Evolutionary conservation across 1,140 invertebrate species (phyloP), one percentile per base, ranked within the genome.

Genomic region (Latrodectus geometricus): DNA sequence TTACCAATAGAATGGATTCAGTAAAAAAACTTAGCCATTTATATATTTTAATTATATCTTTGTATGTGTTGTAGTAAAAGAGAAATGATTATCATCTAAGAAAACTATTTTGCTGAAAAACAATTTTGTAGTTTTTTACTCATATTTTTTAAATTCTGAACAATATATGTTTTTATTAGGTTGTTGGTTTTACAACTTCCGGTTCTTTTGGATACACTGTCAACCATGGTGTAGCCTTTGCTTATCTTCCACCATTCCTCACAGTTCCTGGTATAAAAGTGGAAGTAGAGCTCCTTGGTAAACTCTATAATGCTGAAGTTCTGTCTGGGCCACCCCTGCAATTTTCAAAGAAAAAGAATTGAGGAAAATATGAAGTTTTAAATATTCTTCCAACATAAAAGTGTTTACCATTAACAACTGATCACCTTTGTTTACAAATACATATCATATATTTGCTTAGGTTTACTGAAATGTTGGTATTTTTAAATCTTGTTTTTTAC

Each of bases 141-240:
- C 3, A 70, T 11, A 70, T 70, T 70, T 70, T n/a, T 11, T 2
- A 17, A 70, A 70, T n/a, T 70, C 68, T 69, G 8, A n/a, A 79
- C 9, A 49, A 20, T 2, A 48, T 20, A 54, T 81, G n/a, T 65
- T 12, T 65, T 73, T 50, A 0, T 50, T 70, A 91, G 89, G 90
- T 91, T 49, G 90, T 91, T 14, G 91, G 91, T 8, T 89, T 89
- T 80, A 90, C 90, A 8, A 91, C 91, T 8, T 91, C 91, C 54
- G 91, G 91, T 8, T 88, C 88, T 68, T 91, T 88, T 78, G 90
- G 90, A 11, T 89, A 88, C 76, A 86, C 89, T 17, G 86, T 90
- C 4, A 75, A 88, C 17, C 70, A 90, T 23, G 86, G 89, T 72
- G 35, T 91, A 1, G 90, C 91, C 21, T 89, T 91, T 74, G 91